Evolutionary conservation across 2,888 invertebrate species (phyloP).

Genomic region (Serripes groenlandicus): DNA sequence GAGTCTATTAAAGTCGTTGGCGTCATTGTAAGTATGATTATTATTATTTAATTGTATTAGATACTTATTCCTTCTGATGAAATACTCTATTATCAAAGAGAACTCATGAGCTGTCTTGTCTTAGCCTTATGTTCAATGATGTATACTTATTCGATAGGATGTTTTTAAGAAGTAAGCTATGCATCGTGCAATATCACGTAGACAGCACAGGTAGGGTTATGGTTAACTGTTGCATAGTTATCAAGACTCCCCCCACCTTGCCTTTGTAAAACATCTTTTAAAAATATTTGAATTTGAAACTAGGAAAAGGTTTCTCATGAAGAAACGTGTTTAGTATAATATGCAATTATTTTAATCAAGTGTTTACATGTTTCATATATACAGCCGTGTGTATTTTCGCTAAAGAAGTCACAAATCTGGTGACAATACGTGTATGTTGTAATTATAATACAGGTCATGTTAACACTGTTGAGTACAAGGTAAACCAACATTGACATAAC

Average conservation of each 20-base stretch:
- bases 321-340: too few relatives aligned
- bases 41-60: neutral
- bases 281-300: neutral
- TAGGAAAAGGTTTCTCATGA: too few relatives aligned
- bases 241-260: neutral
- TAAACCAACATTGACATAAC: too few relatives aligned
- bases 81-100: neutral
- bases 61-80: neutral
- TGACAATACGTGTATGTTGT: too few relatives aligned
- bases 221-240: neutral
- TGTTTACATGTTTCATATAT: too few relatives aligned
- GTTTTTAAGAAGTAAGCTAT: neutral
- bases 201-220: neutral
- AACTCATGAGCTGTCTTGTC: neutral
- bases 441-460: too few relatives aligned
- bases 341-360: too few relatives aligned
- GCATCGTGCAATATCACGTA: neutral
- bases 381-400: too few relatives aligned
- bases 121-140: neutral
- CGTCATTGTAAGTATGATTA: conserved; percentile 5
- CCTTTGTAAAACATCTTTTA: neutral
- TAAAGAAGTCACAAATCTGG: too few relatives aligned
- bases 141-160: neutral
- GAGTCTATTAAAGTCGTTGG: conserved; percentile 1
- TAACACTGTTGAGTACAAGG: too few relatives aligned